A percentile compares a stretch with the other conserved stretches of the same genome.
These are phyloP conservation scores for Hedya salicella DNA, from an alignment of 2,888 invertebrate species.

Conservation along the genomic window DNA sequence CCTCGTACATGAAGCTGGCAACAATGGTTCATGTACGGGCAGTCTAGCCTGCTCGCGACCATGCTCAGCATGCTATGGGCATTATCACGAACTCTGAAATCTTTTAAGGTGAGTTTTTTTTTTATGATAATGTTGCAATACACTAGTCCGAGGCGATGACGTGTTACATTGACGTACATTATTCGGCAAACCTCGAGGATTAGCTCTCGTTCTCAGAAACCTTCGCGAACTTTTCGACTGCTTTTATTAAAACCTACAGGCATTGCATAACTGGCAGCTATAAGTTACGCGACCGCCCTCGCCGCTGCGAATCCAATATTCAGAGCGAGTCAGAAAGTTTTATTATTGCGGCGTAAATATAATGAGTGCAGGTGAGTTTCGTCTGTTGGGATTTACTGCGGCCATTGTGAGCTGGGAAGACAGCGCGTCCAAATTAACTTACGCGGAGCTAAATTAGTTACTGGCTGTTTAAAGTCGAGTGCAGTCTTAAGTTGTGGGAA, in stretches of 20 bases:
- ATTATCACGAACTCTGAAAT: no score
- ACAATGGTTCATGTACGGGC: no score
- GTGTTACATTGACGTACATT: slow-evolving; percentile 46
- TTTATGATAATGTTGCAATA: no score
- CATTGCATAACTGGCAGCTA: slow-evolving; percentile 81
- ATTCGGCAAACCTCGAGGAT: slow-evolving; percentile 65
- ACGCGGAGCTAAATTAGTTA: slow-evolving; percentile 67
- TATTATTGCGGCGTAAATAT: slow-evolving; percentile 84
- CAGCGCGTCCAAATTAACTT: slow-evolving; percentile 69
- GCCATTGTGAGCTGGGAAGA: slow-evolving; percentile 65
- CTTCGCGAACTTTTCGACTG: slow-evolving; percentile 81
- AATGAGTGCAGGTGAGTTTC: slow-evolving; percentile 83
- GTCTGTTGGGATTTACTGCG: slow-evolving; percentile 77
- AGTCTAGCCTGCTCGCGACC: no score
- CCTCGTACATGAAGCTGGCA: no score
- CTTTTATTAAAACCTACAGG: slow-evolving; percentile 82
- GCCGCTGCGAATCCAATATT: slow-evolving; percentile 78
- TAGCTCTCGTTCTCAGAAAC: slow-evolving; percentile 75
- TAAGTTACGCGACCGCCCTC: slow-evolving; percentile 79
- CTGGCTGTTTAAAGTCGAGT: slow-evolving; percentile 59
- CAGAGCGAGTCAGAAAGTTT: slow-evolving; percentile 80
- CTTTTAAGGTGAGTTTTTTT: no score
- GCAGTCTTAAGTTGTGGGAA: slow-evolving; percentile 48
- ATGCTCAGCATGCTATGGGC: no score
- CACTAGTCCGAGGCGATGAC: no score